phyloP scores from a whole-genome alignment of 2,113 vertebrate species.

The Phrynocephalus versicolor region DNA sequence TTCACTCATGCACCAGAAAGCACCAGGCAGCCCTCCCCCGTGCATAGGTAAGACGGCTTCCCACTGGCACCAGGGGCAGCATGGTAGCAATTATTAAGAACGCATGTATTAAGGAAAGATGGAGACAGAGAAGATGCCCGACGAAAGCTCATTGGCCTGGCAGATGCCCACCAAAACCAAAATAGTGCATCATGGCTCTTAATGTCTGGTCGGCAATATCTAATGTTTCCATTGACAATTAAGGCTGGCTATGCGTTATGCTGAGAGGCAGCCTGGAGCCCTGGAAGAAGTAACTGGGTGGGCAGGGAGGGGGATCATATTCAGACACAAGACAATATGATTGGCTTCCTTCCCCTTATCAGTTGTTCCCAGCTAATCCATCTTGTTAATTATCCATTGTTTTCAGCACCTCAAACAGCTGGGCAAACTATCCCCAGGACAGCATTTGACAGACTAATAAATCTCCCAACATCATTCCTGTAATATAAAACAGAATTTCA shows the following conservation, averaged over 20 bases:
- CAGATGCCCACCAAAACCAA: background rate
- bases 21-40: background rate
- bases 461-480: background rate
- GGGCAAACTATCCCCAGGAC: background rate
- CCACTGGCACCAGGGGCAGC: background rate
- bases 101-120: background rate
- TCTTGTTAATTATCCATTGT: background rate
- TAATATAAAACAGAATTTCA: accelerated
- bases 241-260: background rate
- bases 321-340: background rate
- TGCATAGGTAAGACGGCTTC: too few relatives aligned
- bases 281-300: background rate
- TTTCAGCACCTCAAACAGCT: background rate
- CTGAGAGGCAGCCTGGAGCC: background rate
- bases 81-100: background rate
- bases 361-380: background rate
- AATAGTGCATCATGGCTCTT: background rate
- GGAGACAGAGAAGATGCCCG: background rate
- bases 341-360: background rate
- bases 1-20: background rate
- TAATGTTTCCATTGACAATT: background rate
- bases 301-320: accelerated
- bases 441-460: background rate
- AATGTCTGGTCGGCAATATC: background rate
- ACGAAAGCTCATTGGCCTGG: accelerated